These are phyloP conservation scores for Ammodytes dubius DNA, from an alignment of 2,113 vertebrate genomes.

Conservation along the genomic window DNA sequence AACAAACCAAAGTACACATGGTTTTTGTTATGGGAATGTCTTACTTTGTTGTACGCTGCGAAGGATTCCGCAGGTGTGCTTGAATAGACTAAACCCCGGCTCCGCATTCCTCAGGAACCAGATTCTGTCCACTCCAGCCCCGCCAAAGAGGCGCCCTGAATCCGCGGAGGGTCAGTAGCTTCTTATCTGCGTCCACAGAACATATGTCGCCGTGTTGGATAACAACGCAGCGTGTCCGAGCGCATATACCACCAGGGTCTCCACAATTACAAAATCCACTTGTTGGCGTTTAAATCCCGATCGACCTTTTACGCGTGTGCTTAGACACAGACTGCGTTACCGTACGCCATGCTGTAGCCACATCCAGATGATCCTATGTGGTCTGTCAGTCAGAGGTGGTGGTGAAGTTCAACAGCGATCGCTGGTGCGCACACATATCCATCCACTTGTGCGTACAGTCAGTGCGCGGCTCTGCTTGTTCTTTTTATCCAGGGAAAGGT, in stretches of 20 bases:
- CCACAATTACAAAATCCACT: conserved; percentile 18
- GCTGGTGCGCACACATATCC: conserved; percentile 43
- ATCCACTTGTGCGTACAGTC: conserved; percentile 26
- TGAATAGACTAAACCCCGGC: conserved; percentile 54
- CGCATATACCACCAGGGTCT: neutral
- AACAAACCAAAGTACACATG: neutral
- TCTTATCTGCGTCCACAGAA: conserved; percentile 37
- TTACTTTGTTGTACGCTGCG: conserved; percentile 76
- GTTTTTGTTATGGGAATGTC: neutral
- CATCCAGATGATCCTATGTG: conserved; percentile 26
- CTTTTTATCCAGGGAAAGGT: conserved; percentile 52
- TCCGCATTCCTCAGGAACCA: conserved; percentile 80
- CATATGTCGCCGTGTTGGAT: conserved; percentile 38
- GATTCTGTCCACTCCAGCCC: conserved; percentile 48
- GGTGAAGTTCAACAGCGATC: conserved; percentile 55
- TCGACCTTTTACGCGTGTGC: neutral
- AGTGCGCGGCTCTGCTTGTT: conserved; percentile 28
- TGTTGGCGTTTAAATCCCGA: conserved; percentile 50
- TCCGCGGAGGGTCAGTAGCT: conserved; percentile 19
- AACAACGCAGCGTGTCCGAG: neutral
- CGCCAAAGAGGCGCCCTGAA: conserved; percentile 59
- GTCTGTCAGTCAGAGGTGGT: conserved; percentile 28
- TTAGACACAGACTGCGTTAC: neutral
- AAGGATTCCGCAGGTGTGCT: conserved; percentile 76
- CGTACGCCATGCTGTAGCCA: neutral